Conservation (phyloP, 2,797 vertebrate species). For the Platalea minor region DNA sequence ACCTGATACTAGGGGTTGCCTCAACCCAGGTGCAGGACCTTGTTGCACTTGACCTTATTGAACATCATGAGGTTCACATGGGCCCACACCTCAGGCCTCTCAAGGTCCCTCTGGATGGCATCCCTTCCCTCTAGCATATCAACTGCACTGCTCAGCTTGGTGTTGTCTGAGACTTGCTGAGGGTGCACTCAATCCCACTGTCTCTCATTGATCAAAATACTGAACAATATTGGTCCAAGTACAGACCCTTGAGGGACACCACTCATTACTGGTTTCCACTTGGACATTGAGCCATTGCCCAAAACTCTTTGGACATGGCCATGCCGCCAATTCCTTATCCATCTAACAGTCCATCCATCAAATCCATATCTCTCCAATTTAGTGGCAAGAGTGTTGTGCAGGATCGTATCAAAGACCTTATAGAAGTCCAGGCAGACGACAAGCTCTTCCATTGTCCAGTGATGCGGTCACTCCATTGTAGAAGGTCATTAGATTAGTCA, state of each 20-base stretch:
- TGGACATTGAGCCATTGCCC: not conserved
- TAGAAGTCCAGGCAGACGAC: not conserved
- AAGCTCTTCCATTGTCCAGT: not conserved
- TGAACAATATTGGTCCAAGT: not conserved
- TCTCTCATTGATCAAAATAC: no score
- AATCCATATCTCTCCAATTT: not conserved
- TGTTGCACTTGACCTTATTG: not conserved
- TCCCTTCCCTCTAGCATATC: not conserved
- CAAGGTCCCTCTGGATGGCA: not conserved
- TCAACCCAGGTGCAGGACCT: not conserved
- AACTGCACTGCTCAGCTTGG: not conserved
- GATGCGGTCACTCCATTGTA: not conserved
- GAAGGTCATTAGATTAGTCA: not conserved
- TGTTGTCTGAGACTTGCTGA: not conserved
- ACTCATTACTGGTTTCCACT: not conserved
- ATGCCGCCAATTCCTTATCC: not conserved
- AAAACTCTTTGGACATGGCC: not conserved
- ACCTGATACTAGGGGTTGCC: not conserved
- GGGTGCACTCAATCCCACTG: not conserved
- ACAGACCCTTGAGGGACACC: not conserved
- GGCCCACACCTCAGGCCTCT: not conserved
- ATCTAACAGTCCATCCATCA: not conserved
- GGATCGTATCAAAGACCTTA: not conserved
- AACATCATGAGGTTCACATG: not conserved
- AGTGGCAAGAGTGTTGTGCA: not conserved